Evolutionary conservation across 2,797 vertebrate genomes (phyloP).

Genomic region (Acipenser oxyrinchus): DNA sequence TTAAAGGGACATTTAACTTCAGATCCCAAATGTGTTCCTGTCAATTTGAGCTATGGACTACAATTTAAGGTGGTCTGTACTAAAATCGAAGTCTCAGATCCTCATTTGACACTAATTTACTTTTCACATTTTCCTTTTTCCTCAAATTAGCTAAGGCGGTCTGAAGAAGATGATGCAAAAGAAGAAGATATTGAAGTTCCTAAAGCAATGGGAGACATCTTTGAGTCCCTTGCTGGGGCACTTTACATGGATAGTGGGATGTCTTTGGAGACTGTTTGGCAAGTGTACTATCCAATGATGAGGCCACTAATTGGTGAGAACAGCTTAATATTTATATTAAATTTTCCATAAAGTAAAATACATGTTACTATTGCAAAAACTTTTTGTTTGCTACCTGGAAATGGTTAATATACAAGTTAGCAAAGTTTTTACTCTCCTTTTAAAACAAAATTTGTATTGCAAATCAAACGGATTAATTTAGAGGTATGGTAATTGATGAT

Average conservation of each 20-base stretch:
- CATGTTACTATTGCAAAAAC: no score
- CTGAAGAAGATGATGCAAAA: conserved; percentile 97
- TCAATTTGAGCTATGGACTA: no score
- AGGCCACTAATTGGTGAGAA: conserved; percentile 91
- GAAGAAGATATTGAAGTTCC: conserved; percentile 98
- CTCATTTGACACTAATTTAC: not conserved
- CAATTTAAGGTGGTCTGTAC: no score
- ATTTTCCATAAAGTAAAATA: not conserved
- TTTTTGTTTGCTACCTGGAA: no score
- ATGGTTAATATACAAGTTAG: not conserved
- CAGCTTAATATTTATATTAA: conserved; percentile 1
- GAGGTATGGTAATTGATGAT: no score
- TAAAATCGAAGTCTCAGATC: no score
- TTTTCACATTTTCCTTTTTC: conserved; percentile 31
- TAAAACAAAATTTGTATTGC: not conserved
- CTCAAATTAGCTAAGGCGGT: conserved; percentile 76
- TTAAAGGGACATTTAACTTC: no score
- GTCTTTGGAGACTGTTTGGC: conserved; percentile 97
- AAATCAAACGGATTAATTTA: no score
- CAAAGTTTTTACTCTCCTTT: not conserved
- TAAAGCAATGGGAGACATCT: conserved; percentile 98
- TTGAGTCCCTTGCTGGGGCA: conserved; percentile 95
- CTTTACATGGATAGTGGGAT: conserved; percentile 99
- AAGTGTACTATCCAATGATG: conserved; percentile 99
- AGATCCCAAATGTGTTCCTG: no score